phyloP scores from a whole-genome alignment of 2,888 invertebrate species.

The Epinotia ramella region DNA sequence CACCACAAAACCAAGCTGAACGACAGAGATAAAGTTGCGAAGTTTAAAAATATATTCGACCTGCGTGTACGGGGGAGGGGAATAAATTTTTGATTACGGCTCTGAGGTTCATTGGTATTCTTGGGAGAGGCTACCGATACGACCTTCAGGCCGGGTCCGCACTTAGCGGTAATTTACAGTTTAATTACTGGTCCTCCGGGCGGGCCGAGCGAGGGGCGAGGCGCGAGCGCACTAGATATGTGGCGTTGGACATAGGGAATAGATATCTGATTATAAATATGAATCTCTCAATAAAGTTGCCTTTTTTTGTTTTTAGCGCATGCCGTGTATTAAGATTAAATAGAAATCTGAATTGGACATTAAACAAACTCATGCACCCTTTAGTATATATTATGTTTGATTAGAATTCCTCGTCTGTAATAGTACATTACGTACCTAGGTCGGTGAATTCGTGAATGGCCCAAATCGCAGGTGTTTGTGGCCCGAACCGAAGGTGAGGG shows the following conservation, averaged over 20 bases:
- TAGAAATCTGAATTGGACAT: background rate
- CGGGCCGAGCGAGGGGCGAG: conserved; percentile 13
- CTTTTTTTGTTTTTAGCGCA: background rate
- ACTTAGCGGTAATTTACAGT: conserved; percentile 81
- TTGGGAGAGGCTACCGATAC: conserved; percentile 67
- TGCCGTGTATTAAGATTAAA: background rate
- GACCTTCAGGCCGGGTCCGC: conserved; percentile 75
- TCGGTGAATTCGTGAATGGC: no score
- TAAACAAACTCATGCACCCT: no score
- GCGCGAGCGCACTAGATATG: conserved; percentile 39
- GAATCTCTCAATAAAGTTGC: background rate
- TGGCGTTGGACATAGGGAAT: conserved; percentile 3
- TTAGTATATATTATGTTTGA: no score
- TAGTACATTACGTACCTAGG: no score
- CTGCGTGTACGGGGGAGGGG: conserved; percentile 51
- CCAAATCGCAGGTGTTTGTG: no score
- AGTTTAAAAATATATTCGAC: conserved; percentile 53
- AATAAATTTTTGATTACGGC: conserved; percentile 74
- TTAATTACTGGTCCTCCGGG: conserved; percentile 72
- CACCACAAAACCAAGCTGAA: conserved; percentile 18
- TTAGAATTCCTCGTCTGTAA: no score
- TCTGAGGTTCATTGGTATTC: conserved; percentile 76
- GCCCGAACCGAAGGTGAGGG: no score
- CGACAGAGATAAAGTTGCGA: conserved; percentile 49
- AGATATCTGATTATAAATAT: background rate